Evolutionary conservation across 2,797 vertebrate genomes (phyloP).

Genomic region (Hoplostethus atlanticus): DNA sequence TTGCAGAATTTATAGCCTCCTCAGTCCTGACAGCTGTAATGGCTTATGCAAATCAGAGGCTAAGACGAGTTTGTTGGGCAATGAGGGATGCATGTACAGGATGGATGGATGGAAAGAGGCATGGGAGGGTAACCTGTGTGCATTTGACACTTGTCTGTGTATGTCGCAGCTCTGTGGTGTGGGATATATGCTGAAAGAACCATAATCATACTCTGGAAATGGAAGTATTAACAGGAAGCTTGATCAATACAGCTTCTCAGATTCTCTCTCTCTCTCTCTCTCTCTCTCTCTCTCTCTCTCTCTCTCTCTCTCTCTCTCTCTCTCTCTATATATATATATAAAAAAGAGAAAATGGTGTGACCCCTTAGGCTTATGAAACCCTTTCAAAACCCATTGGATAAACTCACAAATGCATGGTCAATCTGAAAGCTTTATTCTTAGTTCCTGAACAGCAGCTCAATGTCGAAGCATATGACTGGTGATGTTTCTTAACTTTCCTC

Average conservation of each 20-base stretch:
- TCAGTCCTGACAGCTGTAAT: slow-evolving; percentile 78
- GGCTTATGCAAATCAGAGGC: slow-evolving; percentile 84
- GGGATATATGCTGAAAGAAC: slow-evolving; percentile 1
- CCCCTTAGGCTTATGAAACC: no score
- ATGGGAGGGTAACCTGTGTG: slow-evolving; percentile 39
- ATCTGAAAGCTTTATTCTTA: not conserved
- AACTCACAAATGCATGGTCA: no score
- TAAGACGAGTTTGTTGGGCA: slow-evolving; percentile 68
- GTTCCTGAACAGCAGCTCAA: no score
- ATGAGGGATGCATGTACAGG: slow-evolving; percentile 35
- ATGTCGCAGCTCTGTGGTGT: slow-evolving; percentile 15
- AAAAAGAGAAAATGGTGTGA: no score
- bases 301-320: no score
- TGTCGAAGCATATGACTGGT: slow-evolving; percentile 14
- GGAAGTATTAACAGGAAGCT: slow-evolving; percentile 31
- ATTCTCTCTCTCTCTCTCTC: no score
- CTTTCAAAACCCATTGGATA: no score
- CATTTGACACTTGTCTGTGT: slow-evolving; percentile 50
- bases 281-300: no score
- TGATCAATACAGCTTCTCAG: slow-evolving; percentile 12
- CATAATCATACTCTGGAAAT: not conserved
- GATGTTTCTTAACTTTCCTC: slow-evolving; percentile 30
- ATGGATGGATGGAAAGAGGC: slow-evolving; percentile 26
- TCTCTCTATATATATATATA: no score
- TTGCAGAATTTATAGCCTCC: slow-evolving; percentile 77